Base-by-base conservation (phyloP, 2,888 invertebrate genomes). In the Anthophora plumipes region DNA sequence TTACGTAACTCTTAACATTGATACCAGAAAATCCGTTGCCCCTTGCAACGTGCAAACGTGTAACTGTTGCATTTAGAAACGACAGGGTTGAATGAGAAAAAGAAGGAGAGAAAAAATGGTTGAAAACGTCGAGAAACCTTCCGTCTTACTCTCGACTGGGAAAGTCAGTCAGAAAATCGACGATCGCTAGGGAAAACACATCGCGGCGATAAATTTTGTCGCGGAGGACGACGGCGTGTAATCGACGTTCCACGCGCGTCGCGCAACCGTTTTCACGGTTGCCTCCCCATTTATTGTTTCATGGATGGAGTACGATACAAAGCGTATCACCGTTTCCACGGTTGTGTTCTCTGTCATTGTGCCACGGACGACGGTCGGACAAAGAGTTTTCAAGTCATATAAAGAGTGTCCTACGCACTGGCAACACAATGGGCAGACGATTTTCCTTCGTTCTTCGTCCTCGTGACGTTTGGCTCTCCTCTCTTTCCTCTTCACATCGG, bases 261-360 rank as follows among this genome's bases (percentile, higher is more conserved):
- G 37, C 39, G 50, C 46, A 55, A 46, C 48, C 31, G 59, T 68
- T 80, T 80, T 60, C 80, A 80, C 68, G 68, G 80, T 60, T 54
- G 52, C n/a, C 68, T 74, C 43, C 63, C 64, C n/a, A n/a, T 41
- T 68, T 80, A 80, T 80, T 80, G 74, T 80, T 74, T 80, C 73
- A 54, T 61, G 64, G 64, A 69, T 57, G 67, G 55, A 68, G 46
- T 14, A 11, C 46, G 72, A 39, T n/a, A 80, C 80, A 80, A 80
- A 74, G 80, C 79, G 60, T 74, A 81, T 71, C 74, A 64, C 59
- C 60, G 80, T 80, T 81, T 70, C 70, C 81, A 75, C 75, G 81
- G 75, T 67, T 70, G 61, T 69, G 61, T 67, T 50, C 68, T 5
- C 39, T 50, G 66, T 69, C 81, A 81, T 81, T 81, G 81, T 81